phyloP scores from a whole-genome alignment of 2,113 vertebrate genomes.

The Baryphthengus martii region DNA sequence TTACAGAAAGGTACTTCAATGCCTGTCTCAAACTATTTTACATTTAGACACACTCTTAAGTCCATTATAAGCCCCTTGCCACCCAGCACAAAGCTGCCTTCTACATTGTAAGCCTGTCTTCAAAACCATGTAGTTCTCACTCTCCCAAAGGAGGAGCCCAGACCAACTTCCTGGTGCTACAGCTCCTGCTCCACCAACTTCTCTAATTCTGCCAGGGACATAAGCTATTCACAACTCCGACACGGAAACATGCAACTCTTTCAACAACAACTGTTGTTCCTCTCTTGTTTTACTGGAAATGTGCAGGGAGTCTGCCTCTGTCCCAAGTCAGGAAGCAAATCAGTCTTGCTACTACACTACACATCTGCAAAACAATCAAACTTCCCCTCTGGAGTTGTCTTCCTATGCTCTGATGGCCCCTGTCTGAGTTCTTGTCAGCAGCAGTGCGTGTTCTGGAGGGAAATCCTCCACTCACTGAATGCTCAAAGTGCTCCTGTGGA shows the following conservation, averaged over 20 bases:
- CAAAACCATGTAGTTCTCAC: fast-evolving
- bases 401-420: background rate
- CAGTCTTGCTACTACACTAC: too few species aligned
- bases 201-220: background rate
- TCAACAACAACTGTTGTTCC: background rate
- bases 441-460: fast-evolving
- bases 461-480: background rate
- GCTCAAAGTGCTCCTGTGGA: background rate
- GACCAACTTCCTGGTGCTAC: background rate
- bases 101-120: background rate
- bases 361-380: background rate
- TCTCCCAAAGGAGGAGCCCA: background rate
- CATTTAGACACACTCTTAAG: background rate
- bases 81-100: background rate
- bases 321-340: background rate
- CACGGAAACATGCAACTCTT: background rate
- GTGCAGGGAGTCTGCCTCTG: background rate
- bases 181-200: background rate
- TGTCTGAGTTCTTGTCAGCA: background rate
- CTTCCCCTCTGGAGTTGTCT: background rate
- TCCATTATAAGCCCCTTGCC: background rate
- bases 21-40: background rate
- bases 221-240: background rate
- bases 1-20: background rate
- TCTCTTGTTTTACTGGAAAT: background rate